Evolutionary conservation across 2,888 invertebrate genomes (phyloP).

Genomic region (Lasioglossum figueresi): DNA sequence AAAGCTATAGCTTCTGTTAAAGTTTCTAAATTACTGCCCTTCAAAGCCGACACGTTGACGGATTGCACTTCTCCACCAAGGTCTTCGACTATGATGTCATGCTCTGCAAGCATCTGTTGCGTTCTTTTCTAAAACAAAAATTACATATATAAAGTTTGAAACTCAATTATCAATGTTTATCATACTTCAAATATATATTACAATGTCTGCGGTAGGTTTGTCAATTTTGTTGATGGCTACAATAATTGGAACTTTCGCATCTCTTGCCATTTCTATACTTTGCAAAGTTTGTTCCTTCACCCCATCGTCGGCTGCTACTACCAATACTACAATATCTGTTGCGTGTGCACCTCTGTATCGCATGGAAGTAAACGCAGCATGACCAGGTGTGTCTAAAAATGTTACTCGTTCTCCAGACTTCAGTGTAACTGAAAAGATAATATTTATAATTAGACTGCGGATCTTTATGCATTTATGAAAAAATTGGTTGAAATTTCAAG

Average conservation of each 20-base stretch:
- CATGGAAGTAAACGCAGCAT: constrained; percentile 98
- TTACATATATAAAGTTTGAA: background rate
- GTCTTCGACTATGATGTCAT: constrained; percentile 93
- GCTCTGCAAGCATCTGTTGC: constrained; percentile 89
- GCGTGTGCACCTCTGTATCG: constrained; percentile 95
- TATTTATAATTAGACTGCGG: background rate
- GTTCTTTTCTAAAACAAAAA: constrained; percentile 87
- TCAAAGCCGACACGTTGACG: constrained; percentile 95
- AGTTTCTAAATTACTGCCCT: constrained; percentile 90
- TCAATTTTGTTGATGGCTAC: constrained; percentile 99
- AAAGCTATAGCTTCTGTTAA: constrained; percentile 93
- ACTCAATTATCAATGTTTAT: background rate
- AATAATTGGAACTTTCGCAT: constrained; percentile 94
- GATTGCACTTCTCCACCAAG: constrained; percentile 96
- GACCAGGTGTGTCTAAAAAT: constrained; percentile 99
- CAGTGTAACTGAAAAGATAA: constrained; percentile 85
- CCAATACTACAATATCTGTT: constrained; percentile 97
- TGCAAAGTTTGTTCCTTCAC: constrained; percentile 99
- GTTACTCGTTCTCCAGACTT: constrained; percentile 92
- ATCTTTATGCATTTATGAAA: no score
- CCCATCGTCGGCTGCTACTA: constrained; percentile 99
- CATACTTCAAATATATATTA: constrained; percentile 79
- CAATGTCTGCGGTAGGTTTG: constrained; percentile 94
- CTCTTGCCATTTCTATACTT: constrained; percentile 93
- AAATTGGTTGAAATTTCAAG: no score